Percentiles rank a stretch among this genome's conserved stretches.
Evolutionary conservation across 2,113 vertebrate species (phyloP).

Genomic region (Pagrus major): DNA sequence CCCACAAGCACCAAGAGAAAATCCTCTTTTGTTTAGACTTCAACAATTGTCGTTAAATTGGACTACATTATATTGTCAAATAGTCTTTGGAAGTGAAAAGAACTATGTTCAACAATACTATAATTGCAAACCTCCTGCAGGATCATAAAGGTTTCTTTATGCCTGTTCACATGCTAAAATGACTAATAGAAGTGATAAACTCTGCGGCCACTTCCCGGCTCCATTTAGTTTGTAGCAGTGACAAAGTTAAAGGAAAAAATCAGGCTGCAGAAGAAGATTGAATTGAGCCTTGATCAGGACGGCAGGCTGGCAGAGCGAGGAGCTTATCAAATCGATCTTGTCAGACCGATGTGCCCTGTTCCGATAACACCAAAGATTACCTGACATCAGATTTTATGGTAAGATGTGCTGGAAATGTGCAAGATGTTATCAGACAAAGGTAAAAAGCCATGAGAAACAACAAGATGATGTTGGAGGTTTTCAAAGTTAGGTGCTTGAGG

Average conservation of each 20-base stretch:
- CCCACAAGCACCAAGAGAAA: conserved; percentile 9
- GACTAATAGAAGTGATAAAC: conserved; percentile 25
- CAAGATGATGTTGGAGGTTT: background rate
- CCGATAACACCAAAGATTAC: conserved; percentile 24
- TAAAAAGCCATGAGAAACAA: background rate
- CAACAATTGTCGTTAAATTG: background rate
- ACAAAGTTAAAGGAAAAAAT: background rate
- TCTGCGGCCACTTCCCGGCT: conserved; percentile 4
- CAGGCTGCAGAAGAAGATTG: background rate
- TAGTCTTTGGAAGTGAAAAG: background rate
- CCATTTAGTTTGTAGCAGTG: conserved; percentile 5
- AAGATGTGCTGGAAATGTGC: conserved; percentile 9
- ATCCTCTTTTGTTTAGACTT: background rate
- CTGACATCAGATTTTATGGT: conserved; percentile 12
- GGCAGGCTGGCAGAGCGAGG: background rate
- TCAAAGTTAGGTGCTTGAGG: conserved; percentile 8
- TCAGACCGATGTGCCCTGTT: conserved; percentile 33
- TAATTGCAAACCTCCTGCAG: background rate
- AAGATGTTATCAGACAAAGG: background rate
- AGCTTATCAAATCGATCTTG: conserved; percentile 31
- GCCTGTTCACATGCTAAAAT: conserved; percentile 16
- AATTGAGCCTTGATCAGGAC: conserved; percentile 23
- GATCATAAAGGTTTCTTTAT: background rate
- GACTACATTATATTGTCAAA: background rate
- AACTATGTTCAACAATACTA: background rate